phyloP scores from a whole-genome alignment of 1,140 invertebrate species.

The Brachionus koreanus region DNA sequence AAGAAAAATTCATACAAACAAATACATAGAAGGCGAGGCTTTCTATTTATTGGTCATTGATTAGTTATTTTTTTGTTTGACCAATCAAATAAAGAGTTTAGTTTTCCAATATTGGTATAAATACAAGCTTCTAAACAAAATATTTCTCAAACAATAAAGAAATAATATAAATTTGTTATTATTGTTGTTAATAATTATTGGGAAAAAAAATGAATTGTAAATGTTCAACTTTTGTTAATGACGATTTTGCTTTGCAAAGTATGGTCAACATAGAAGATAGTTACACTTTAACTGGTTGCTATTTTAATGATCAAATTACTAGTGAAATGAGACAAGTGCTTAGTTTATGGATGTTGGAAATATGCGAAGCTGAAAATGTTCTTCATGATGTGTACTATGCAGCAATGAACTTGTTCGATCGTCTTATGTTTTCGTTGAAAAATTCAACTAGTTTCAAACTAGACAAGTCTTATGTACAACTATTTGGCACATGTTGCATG shows the following conservation, averaged over 20 bases:
- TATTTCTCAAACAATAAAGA: not conserved
- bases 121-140: not conserved
- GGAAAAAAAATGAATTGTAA: not conserved
- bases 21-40: not conserved
- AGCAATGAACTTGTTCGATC: slow-evolving; percentile 84
- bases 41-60: not conserved
- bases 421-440: slow-evolving; percentile 65
- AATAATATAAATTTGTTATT: not conserved
- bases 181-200: too few species aligned
- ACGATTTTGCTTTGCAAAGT: not conserved
- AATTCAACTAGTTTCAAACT: slow-evolving; percentile 65
- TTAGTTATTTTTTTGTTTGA: not conserved
- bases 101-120: not conserved
- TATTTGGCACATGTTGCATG: slow-evolving; percentile 79
- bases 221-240: not conserved
- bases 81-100: not conserved
- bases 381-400: slow-evolving; percentile 84
- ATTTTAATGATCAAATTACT: not conserved
- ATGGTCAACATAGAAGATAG: slow-evolving; percentile 12
- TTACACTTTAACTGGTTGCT: not conserved
- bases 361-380: slow-evolving; percentile 82
- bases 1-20: not conserved
- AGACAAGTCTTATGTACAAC: slow-evolving; percentile 78
- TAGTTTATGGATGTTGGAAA: slow-evolving; percentile 50
- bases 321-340: not conserved